A percentile compares a stretch with the other conserved stretches of the same genome.
phyloP scores from a whole-genome alignment of 2,797 vertebrate species.

The Vespertilio murinus region DNA sequence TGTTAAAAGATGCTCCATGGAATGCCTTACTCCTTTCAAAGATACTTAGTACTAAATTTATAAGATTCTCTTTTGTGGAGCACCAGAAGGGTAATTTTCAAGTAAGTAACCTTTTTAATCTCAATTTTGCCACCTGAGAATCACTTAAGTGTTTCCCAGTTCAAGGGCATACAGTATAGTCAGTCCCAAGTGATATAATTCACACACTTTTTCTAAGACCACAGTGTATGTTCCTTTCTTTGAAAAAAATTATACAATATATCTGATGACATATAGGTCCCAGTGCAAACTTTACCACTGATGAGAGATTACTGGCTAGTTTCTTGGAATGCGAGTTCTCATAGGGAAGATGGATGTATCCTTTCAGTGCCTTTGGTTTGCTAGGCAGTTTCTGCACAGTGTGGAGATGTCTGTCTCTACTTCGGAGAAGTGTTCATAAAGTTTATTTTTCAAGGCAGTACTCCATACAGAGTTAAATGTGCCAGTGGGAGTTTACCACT shows the following conservation, averaged over 20 bases:
- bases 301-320: background rate
- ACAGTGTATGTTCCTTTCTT: conserved; percentile 33
- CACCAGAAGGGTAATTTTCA: conserved; percentile 44
- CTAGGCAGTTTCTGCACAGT: background rate
- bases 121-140: conserved; percentile 46
- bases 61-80: conserved; percentile 48
- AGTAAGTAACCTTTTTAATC: conserved; percentile 36
- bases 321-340: conserved; percentile 19
- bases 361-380: background rate
- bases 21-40: background rate
- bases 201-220: background rate
- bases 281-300: conserved; percentile 24
- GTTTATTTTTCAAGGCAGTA: conserved; percentile 19
- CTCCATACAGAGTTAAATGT: background rate
- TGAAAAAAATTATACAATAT: conserved; percentile 25
- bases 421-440: background rate
- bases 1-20: conserved; percentile 6
- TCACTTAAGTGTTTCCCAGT: background rate
- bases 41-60: conserved; percentile 18
- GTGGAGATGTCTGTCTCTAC: background rate
- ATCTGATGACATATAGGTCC: conserved; percentile 12
- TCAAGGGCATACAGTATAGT: conserved; percentile 38
- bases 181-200: conserved; percentile 48
- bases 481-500: background rate
- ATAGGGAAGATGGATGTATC: background rate